Evolutionary conservation across 1,140 invertebrate genomes (phyloP), one percentile per base, ranked within the genome.

Genomic region (Neomicropteryx cornuta): DNA sequence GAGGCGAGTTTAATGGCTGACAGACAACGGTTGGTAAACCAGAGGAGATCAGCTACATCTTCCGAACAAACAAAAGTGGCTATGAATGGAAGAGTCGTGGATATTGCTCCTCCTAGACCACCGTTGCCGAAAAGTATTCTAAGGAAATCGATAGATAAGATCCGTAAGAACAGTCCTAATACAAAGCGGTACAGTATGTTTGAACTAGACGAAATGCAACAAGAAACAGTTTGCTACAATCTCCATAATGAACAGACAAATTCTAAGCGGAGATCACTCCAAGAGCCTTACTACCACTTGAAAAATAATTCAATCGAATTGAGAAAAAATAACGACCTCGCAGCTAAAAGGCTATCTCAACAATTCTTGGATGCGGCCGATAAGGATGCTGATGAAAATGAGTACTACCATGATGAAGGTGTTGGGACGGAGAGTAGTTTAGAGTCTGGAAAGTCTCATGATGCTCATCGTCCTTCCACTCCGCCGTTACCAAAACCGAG

Each of bases 101-200:
- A 75, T 52, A 56, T 70, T 17, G 66, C 65, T 17, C 79, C 80
- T 14, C 78, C 79, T 3, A 67, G 79, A 46, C 80, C 81, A 23
- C 80, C 80, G 4, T 56, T 83, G 41, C 81, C 80, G 4, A 73
- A 75, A 45, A 76, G 80, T 45, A 85, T 84, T 54, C 66, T 82
- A 34, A 61, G 79, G 21, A 81, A 79, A 51, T 68, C 67, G 16
- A 60, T 68, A 41, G 67, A 70, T 44, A 73, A 72, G 53, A 60
- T 54, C 27, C 58, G 60, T 22, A 77, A 73, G 48, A 71, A 66
- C 36, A 61, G 55, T 24, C 48, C 69, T 4, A 67, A 72, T 16
- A 68, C 60, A 19, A 85, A 86, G 59, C 67, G 83, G 22, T 85
- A 80, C 49, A 86, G 82, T 41, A 84, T 86, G 80, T 81, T 85